phyloP scores from a whole-genome alignment of 2,797 vertebrate species.

The Tachyglossus aculeatus region DNA sequence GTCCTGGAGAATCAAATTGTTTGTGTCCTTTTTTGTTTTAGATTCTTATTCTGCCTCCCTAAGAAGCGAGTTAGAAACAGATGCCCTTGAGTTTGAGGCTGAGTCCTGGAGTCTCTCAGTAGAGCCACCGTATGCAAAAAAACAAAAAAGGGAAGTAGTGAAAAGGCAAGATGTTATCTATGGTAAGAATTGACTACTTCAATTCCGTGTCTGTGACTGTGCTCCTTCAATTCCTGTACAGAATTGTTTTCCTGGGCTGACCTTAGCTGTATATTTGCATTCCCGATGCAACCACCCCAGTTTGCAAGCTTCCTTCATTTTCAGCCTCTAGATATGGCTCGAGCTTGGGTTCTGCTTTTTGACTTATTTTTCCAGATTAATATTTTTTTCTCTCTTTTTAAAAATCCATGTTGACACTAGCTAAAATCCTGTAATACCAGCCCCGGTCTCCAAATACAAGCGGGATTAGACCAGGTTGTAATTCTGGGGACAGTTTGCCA shows the following conservation, averaged over 20 bases:
- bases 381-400: constrained; percentile 10
- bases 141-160: constrained; percentile 80
- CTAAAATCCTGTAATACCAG: background rate
- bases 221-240: background rate
- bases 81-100: constrained; percentile 88
- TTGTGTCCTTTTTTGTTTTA: constrained; percentile 59
- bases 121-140: constrained; percentile 83
- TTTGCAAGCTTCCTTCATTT: background rate
- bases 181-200: constrained; percentile 70
- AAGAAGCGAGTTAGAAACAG: constrained; percentile 84
- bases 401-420: background rate
- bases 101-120: constrained; percentile 94
- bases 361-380: background rate
- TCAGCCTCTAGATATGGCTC: background rate
- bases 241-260: background rate
- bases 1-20: background rate
- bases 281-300: background rate
- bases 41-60: constrained; percentile 82
- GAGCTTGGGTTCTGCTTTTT: background rate
- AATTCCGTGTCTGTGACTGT: rapidly evolving
- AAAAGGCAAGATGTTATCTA: constrained; percentile 96
- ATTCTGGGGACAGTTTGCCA: constrained; percentile 14
- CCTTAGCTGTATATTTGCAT: background rate
- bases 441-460: background rate
- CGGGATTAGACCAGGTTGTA: background rate